These are phyloP conservation scores for Lycodopsis pacificus DNA, from an alignment of 2,797 vertebrate species.

Conservation along the genomic window DNA sequence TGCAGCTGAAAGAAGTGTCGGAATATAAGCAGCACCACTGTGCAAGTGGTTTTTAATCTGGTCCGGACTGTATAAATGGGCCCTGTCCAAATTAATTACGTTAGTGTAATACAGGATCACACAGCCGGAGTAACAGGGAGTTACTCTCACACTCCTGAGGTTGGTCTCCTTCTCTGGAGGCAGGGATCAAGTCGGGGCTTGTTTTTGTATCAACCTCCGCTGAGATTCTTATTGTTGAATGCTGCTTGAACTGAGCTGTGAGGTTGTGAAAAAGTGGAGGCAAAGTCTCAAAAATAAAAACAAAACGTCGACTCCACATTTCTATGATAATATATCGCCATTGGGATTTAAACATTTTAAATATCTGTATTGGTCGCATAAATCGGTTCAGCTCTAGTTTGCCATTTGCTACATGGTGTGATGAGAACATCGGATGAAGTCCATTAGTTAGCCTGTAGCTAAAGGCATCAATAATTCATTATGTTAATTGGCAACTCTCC, in stretches of 20 bases:
- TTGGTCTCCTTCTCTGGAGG: slow-evolving; percentile 45
- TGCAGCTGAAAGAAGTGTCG: slow-evolving; percentile 66
- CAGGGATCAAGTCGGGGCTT: slow-evolving; percentile 69
- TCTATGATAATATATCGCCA: neutral
- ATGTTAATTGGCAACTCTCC: neutral
- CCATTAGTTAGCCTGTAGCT: neutral
- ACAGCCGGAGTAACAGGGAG: slow-evolving; percentile 52
- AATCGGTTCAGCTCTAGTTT: slow-evolving; percentile 1
- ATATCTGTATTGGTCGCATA: neutral
- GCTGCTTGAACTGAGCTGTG: slow-evolving; percentile 8
- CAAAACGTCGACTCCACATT: neutral
- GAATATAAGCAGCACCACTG: slow-evolving; percentile 76
- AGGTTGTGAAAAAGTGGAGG: slow-evolving; percentile 3
- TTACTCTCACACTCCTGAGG: slow-evolving; percentile 44
- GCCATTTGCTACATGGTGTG: neutral
- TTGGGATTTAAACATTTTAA: neutral
- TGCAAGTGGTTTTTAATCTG: slow-evolving; percentile 72
- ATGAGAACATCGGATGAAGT: neutral
- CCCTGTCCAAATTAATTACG: slow-evolving; percentile 74
- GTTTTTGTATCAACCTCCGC: slow-evolving; percentile 55
- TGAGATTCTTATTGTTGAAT: slow-evolving; percentile 29
- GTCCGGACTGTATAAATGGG: slow-evolving; percentile 50
- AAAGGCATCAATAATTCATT: neutral
- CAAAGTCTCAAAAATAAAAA: slow-evolving; percentile 1
- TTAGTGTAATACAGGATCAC: slow-evolving; percentile 53